Conservation (phyloP, 2,113 vertebrate species). For the Amia ocellicauda region DNA sequence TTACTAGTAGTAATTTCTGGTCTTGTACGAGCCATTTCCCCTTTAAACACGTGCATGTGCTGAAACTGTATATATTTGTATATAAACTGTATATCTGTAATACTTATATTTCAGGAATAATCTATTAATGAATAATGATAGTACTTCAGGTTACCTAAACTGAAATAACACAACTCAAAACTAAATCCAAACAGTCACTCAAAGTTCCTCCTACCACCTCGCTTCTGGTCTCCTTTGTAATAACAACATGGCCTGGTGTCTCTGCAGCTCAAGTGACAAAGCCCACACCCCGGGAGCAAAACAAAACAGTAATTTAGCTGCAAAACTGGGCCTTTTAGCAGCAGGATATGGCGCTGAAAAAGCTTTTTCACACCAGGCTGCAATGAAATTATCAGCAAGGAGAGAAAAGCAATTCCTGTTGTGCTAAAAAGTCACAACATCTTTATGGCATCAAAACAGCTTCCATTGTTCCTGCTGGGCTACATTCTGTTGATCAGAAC, state of each 20-base stretch:
- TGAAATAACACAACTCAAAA: no score
- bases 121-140: no score
- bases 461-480: slow-evolving; percentile 11
- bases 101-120: no score
- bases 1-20: no score
- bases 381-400: slow-evolving; percentile 18
- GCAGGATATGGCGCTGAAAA: slow-evolving; percentile 6
- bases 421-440: background rate
- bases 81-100: no score
- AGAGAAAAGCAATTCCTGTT: slow-evolving; percentile 19
- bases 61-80: no score
- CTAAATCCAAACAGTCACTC: no score
- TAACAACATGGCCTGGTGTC: background rate
- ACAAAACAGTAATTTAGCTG: slow-evolving; percentile 28
- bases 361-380: slow-evolving; percentile 18
- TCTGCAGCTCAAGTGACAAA: background rate
- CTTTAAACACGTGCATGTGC: no score
- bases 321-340: slow-evolving; percentile 23
- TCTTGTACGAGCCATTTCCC: no score
- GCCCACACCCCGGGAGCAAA: background rate
- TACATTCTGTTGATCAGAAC: slow-evolving; percentile 24
- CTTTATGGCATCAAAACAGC: slow-evolving; percentile 22
- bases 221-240: no score
- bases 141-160: no score
- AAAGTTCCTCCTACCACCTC: no score